These are phyloP conservation scores for Enteromius argenteus DNA, from an alignment of 2,797 vertebrate genomes.

Conservation along the genomic window DNA sequence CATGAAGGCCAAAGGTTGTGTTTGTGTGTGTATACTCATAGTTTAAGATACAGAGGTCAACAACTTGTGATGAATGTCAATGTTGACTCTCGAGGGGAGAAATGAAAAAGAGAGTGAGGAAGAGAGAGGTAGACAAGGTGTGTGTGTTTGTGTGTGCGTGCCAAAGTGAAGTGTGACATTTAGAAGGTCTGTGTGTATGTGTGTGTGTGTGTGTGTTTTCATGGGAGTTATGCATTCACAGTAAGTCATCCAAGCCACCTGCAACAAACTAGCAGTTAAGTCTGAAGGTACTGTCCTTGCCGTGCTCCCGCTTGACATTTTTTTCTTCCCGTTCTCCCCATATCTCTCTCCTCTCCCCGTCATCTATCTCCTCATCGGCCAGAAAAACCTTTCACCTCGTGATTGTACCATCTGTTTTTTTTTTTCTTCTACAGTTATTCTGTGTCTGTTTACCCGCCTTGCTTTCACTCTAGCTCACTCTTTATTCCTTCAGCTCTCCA, in stretches of 20 bases:
- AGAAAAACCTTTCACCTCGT: conserved; percentile 32
- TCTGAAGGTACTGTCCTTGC: conserved; percentile 42
- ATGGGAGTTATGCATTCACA: conserved; percentile 51
- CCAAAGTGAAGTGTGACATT: conserved; percentile 43
- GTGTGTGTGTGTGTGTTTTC: conserved; percentile 51
- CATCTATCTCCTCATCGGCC: conserved; percentile 24
- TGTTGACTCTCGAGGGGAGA: conserved; percentile 55
- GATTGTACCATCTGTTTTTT: conserved; percentile 37
- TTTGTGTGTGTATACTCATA: conserved; percentile 1
- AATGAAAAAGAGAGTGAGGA: conserved; percentile 12
- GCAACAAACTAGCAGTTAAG: conserved; percentile 47
- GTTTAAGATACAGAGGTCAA: conserved; percentile 42
- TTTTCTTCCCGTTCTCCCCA: conserved; percentile 15
- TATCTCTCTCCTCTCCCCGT: conserved; percentile 7
- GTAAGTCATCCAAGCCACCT: conserved; percentile 53
- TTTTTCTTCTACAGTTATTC: conserved; percentile 31
- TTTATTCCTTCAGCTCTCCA: conserved; percentile 60
- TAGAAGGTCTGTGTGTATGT: conserved; percentile 45
- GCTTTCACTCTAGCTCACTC: conserved; percentile 38
- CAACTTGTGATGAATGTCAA: conserved; percentile 53
- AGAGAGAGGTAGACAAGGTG: background rate
- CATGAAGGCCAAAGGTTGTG: conserved; percentile 27
- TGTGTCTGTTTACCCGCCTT: conserved; percentile 41
- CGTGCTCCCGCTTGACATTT: background rate
- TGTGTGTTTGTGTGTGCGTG: conserved; percentile 13